Conservation (phyloP, 2,888 invertebrate genomes). For the Tinea pellionella region DNA sequence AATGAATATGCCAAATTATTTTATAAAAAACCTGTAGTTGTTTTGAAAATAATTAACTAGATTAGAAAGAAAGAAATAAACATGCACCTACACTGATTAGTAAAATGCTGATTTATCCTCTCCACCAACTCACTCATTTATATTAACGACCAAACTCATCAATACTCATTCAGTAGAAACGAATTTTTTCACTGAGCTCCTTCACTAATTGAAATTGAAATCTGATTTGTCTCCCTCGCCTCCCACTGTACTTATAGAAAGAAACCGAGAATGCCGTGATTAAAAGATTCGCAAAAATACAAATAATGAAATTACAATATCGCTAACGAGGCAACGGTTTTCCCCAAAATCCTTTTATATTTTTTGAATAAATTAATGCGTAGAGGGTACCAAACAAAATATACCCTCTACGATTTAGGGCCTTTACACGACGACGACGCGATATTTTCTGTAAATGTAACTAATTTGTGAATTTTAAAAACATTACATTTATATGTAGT, state of each 20-base stretch:
- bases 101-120: constrained; percentile 41
- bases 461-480: neutral
- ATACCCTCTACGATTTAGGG: neutral
- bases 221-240: constrained; percentile 57
- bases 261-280: constrained; percentile 42
- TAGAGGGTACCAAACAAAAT: constrained; percentile 36
- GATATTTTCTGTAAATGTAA: neutral
- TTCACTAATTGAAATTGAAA: constrained; percentile 69
- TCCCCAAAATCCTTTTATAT: constrained; percentile 67
- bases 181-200: constrained; percentile 57
- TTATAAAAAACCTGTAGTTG: too few species aligned
- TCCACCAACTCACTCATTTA: constrained; percentile 52
- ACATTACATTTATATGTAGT: neutral
- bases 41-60: neutral
- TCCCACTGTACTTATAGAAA: constrained; percentile 30
- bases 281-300: constrained; percentile 67
- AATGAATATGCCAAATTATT: too few species aligned
- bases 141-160: constrained; percentile 61
- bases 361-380: constrained; percentile 36
- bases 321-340: constrained; percentile 59
- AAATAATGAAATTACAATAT: constrained; percentile 72
- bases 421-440: neutral
- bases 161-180: constrained; percentile 58
- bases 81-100: neutral
- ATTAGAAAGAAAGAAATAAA: neutral